phyloP scores from a whole-genome alignment of 2,113 vertebrate species.

The Limanda limanda region DNA sequence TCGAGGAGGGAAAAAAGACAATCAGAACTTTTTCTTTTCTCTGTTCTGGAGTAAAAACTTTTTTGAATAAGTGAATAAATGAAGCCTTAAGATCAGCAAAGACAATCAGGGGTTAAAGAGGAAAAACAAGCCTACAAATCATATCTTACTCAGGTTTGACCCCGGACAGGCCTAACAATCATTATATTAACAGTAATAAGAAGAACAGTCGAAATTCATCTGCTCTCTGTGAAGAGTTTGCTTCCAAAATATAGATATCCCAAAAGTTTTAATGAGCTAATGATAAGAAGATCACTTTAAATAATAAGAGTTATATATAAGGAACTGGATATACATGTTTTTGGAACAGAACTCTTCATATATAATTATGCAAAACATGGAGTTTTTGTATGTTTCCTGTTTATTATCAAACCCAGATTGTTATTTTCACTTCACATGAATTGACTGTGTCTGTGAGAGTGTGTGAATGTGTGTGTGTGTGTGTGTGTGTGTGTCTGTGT shows the following conservation, averaged over 20 bases:
- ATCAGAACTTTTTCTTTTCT: slow-evolving; percentile 37
- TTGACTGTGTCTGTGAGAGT: neutral
- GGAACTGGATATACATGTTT: slow-evolving; percentile 10
- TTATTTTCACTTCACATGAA: neutral
- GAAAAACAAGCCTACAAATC: slow-evolving; percentile 54
- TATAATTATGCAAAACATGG: slow-evolving; percentile 55
- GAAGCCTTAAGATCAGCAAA: slow-evolving; percentile 75
- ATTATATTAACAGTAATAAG: too few species aligned
- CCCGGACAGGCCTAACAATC: slow-evolving; percentile 33
- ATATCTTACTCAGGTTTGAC: slow-evolving; percentile 78
- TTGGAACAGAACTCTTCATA: slow-evolving; percentile 52
- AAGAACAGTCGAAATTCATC: too few species aligned
- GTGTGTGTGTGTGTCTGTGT: slow-evolving; percentile 22
- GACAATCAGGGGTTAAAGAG: slow-evolving; percentile 69
- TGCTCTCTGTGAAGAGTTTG: slow-evolving; percentile 32
- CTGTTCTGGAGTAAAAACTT: neutral
- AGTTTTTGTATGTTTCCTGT: neutral
- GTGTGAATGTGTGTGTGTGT: slow-evolving; percentile 6
- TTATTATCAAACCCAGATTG: slow-evolving; percentile 1
- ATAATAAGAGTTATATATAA: neutral
- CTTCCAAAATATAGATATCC: slow-evolving; percentile 39
- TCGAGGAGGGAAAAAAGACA: slow-evolving; percentile 49
- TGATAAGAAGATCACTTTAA: neutral
- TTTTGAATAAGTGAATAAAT: slow-evolving; percentile 7
- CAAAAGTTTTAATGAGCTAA: neutral